phyloP scores from a whole-genome alignment of 2,113 vertebrate species.

The sheep (Ovis aries) region ARS-UI_Ramb_v3.0 NC_056065.1:41932501-41933000 shows the following conservation, averaged over 20 bases:
- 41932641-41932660: constrained; percentile 88
- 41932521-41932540: not conserved
- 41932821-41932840: constrained; percentile 83
- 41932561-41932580: not conserved
- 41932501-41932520: not conserved
- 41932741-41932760: constrained; percentile 88
- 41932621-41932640: constrained; percentile 76
- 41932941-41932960: rapidly evolving
- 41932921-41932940: not conserved
- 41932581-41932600: constrained; percentile 51
- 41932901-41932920: not conserved
- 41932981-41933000: not conserved
- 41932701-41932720: constrained; percentile 86
- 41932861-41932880: constrained; percentile 68
- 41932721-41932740: constrained; percentile 83
- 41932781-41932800: constrained; percentile 89
- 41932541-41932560: not conserved
- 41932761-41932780: constrained; percentile 89
- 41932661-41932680: constrained; percentile 83
- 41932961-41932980: not conserved
- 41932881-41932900: constrained; percentile 15
- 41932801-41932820: constrained; percentile 87
- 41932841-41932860: constrained; percentile 70
- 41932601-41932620: constrained; percentile 79
- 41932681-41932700: constrained; percentile 84